phyloP scores from a whole-genome alignment of 30 jellyfish, hydroid and myxozoan species.

The Aurelia coerulea region DNA sequence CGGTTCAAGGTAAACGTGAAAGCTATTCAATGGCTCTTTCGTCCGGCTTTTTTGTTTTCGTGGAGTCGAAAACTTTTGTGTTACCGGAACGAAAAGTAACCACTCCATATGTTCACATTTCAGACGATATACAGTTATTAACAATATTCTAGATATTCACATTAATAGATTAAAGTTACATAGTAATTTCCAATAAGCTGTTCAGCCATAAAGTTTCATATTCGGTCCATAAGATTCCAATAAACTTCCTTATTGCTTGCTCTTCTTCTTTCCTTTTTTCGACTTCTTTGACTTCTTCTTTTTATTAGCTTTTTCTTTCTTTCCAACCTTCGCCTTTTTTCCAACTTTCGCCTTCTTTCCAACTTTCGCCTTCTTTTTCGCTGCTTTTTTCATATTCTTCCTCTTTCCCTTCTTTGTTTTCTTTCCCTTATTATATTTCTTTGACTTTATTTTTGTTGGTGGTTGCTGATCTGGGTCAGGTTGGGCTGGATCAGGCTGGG shows the following conservation, averaged over 20 bases:
- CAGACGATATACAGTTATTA: no score
- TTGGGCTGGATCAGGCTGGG: slow-evolving; percentile 29
- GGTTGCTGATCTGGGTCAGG: slow-evolving; percentile 40
- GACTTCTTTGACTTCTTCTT: neutral
- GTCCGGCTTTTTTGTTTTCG: no score
- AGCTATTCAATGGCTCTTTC: no score
- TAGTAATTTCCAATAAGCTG: no score
- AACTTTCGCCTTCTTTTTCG: slow-evolving; percentile 45
- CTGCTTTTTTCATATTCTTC: slow-evolving; percentile 15
- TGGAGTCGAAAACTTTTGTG: no score
- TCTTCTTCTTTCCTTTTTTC: neutral
- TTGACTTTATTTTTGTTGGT: slow-evolving; percentile 30
- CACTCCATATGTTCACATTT: no score
- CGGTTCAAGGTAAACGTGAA: no score
- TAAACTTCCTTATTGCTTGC: neutral
- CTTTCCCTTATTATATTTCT: slow-evolving; percentile 16
- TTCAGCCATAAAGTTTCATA: no score
- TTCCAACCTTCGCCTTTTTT: neutral
- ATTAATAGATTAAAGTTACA: no score
- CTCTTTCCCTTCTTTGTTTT: slow-evolving; percentile 18
- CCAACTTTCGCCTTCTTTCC: slow-evolving; percentile 56
- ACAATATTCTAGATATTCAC: no score
- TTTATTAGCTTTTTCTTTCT: neutral
- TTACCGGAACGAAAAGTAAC: no score
- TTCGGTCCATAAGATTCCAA: neutral